Base-by-base conservation (phyloP, 2,888 invertebrate genomes). In the Ormia ochracea region DNA sequence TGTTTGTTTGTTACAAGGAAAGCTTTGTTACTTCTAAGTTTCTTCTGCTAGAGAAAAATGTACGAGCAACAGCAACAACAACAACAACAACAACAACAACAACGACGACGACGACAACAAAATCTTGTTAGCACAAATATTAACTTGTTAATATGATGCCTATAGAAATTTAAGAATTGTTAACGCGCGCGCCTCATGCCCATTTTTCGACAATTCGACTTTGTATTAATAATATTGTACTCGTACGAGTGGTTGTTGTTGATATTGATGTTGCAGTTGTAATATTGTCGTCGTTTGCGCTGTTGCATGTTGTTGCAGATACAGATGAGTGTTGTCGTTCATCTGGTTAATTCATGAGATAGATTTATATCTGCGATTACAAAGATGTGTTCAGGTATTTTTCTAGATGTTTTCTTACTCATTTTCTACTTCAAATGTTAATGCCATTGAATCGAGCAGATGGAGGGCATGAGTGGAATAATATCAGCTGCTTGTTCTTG, bases 91-190 rank as follows among this genome's bases (percentile, higher is more conserved):
- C 1, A 31, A 4, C 19, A 58, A 68, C 21, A 21, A n/a, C 28
- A 28, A 52, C 56, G 21, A 50, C 31, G 28, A 45, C 45, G 56
- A 56, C 12, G 38, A 61, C 66, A 77, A 77, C 81, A 83, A 77
- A 83, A 86, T 87, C 88, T 87, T 86, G 87, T 88, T 88, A 87
- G 87, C 86, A 86, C 84, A 88, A 87, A 87, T 88, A 87, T 87
- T 87, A 87, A 87, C 87, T 87, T 88, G 88, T 87, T 87, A 88
- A 86, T 88, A 86, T 86, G 88, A 87, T 87, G 86, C 85, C 86
- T 83, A 84, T 85, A 85, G 84, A 86, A 87, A 86, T 86, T 83
- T 83, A 84, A 84, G 84, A 87, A 86, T 81, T 81, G 77, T 76
- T 78, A 81, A 79, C 70, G 66, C 73, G 69, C 69, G 63, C 66